Evolutionary conservation across 2,888 invertebrate species (phyloP).

Genomic region (Spilosoma lubricipeda): DNA sequence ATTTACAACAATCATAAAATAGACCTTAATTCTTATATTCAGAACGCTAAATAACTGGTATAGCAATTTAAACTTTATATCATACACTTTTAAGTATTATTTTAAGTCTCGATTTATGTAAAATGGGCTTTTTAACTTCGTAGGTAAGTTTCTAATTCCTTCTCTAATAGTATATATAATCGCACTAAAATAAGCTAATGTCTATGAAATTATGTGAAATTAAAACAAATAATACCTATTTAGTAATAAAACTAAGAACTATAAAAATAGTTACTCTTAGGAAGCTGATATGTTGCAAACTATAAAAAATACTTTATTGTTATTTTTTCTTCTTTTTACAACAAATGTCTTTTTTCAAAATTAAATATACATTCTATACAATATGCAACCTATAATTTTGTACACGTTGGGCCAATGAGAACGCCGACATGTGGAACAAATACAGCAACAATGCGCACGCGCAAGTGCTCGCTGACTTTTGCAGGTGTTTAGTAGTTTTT

Average conservation of each 20-base stretch:
- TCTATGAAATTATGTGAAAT: not conserved
- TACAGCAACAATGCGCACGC: not conserved
- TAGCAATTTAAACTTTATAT: not conserved
- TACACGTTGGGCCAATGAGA: conserved; percentile 7
- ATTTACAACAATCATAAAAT: not conserved
- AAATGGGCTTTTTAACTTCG: not conserved
- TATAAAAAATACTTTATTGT: not conserved
- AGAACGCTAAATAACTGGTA: not conserved
- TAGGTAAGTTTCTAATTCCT: not conserved
- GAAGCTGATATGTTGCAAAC: not conserved
- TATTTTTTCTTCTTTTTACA: not conserved
- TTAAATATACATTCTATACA: not conserved
- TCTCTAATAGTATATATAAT: conserved; percentile 4
- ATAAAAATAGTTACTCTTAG: conserved; percentile 2
- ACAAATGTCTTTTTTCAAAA: not conserved
- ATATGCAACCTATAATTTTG: conserved; percentile 5
- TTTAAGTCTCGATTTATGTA: not conserved
- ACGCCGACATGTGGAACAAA: not conserved
- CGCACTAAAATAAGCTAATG: not conserved
- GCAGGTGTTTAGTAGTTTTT: too few species aligned
- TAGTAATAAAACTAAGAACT: conserved; percentile 5
- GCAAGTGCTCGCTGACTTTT: not conserved
- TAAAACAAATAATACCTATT: not conserved
- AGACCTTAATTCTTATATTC: not conserved
- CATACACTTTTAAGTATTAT: not conserved